A percentile compares a stretch with the other conserved stretches of the same genome.
Conservation (phyloP, 2,797 vertebrate species). For the Cirrhinus molitorella region DNA sequence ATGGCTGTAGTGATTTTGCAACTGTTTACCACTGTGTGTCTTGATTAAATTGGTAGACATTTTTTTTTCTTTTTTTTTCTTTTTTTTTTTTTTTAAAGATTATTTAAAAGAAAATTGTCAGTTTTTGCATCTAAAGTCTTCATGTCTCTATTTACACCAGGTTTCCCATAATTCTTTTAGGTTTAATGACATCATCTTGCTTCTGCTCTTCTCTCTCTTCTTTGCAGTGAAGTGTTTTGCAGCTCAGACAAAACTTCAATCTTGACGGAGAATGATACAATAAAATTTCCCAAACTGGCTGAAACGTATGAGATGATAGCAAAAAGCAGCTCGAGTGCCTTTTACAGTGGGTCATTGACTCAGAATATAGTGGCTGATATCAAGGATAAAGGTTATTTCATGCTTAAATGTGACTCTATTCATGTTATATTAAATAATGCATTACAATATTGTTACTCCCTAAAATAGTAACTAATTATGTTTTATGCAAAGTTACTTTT, state of each 20-base stretch:
- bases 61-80: too few relatives aligned
- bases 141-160: too few relatives aligned
- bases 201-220: not conserved
- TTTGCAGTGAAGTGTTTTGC: slow-evolving; percentile 79
- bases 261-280: slow-evolving; percentile 81
- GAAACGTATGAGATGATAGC: slow-evolving; percentile 81
- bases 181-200: too few relatives aligned
- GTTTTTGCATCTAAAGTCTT: too few relatives aligned
- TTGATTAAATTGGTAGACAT: too few relatives aligned
- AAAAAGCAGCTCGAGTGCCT: slow-evolving; percentile 78
- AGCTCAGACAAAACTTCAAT: slow-evolving; percentile 71
- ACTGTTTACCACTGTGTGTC: too few relatives aligned
- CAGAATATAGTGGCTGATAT: slow-evolving; percentile 88
- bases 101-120: too few relatives aligned
- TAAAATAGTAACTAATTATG: not conserved
- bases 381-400: slow-evolving; percentile 78
- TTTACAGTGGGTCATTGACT: slow-evolving; percentile 82
- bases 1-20: too few relatives aligned
- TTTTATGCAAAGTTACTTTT: not conserved
- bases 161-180: too few relatives aligned
- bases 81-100: too few relatives aligned
- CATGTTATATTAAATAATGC: not conserved
- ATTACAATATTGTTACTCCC: not conserved
- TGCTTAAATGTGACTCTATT: not conserved
- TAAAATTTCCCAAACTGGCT: slow-evolving; percentile 78